phyloP scores from a whole-genome alignment of 2,113 vertebrate genomes.

The Pelecanoides urinatrix region DNA sequence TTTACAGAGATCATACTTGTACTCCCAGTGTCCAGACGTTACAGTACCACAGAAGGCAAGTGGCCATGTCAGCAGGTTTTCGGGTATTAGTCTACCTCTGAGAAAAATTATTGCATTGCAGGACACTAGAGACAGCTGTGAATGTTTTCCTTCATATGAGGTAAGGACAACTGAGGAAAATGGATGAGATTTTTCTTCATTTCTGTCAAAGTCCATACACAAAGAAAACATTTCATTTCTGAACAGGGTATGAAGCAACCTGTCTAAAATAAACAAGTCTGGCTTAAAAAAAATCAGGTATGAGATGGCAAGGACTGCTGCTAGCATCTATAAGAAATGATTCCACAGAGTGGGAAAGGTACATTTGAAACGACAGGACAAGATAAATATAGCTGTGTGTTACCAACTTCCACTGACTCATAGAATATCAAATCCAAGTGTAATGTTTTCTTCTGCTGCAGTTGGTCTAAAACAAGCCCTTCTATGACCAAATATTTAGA shows the following conservation, averaged over 20 bases:
- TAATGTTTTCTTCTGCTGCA: constrained; percentile 24
- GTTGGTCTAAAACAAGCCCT: constrained; percentile 11
- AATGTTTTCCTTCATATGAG: constrained; percentile 61
- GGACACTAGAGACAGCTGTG: constrained; percentile 43
- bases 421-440: constrained; percentile 3
- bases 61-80: constrained; percentile 33
- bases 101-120: constrained; percentile 44
- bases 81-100: neutral
- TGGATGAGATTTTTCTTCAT: constrained; percentile 59
- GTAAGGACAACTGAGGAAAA: constrained; percentile 58
- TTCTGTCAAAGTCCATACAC: constrained; percentile 52
- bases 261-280: constrained; percentile 57
- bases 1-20: neutral
- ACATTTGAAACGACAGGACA: constrained; percentile 55
- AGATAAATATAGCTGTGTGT: constrained; percentile 50
- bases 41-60: neutral
- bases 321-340: constrained; percentile 33
- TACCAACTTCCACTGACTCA: constrained; percentile 33
- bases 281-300: neutral
- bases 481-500: constrained; percentile 25
- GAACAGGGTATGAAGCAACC: constrained; percentile 26
- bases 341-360: neutral
- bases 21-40: neutral
- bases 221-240: constrained; percentile 48
- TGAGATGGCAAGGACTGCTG: constrained; percentile 3